Evolutionary conservation across 2,888 invertebrate species (phyloP), one percentile per base, ranked within the genome.

Genomic region (Flexamia atlantica): DNA sequence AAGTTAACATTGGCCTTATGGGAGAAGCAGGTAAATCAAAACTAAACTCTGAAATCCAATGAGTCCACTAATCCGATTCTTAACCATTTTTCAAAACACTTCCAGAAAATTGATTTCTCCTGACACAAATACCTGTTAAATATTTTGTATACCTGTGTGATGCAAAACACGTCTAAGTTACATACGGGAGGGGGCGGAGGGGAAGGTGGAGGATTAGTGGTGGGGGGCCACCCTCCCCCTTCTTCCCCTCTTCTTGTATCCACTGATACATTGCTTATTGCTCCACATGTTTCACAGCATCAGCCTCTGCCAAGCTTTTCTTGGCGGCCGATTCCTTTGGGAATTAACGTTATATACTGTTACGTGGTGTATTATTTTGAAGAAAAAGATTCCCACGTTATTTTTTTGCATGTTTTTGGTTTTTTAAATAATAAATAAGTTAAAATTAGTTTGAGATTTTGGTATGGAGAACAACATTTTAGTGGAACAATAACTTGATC

Each of bases 231-330:
- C n/a, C 4, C 10, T 9, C 36, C 23, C 46, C 42, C n/a, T 53
- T 20, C 36, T 42, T 23, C 50, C 42, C 36, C 53, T 14, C 23
- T 30, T 17, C 64, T 30, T 28, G 28, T 30, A 64, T 64, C n/a
- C 42, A 28, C 57, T 79, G 79, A 79, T 79, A 79, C 50, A 79
- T 79, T 36, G 79, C 79, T 53, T 57, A 79, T 79, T 79, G 79
- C 79, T 57, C 17, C 57, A 79, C 79, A 79, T 79, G 79, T 30
- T 79, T 46, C 76, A 76, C 72, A 23, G 72, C 42, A 72, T 72
- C 72, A 72, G 40, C 72, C 72, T 23, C 42, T 72, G 72, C 72
- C 72, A 72, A 72, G 72, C 42, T 42, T 42, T 36, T 36, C 72
- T 72, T 64, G 64, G 64, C 72, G 28, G 28, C 64, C 64, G 30